Conservation (phyloP, 2,797 vertebrate genomes). For the Gadopsis bispinosus region DNA sequence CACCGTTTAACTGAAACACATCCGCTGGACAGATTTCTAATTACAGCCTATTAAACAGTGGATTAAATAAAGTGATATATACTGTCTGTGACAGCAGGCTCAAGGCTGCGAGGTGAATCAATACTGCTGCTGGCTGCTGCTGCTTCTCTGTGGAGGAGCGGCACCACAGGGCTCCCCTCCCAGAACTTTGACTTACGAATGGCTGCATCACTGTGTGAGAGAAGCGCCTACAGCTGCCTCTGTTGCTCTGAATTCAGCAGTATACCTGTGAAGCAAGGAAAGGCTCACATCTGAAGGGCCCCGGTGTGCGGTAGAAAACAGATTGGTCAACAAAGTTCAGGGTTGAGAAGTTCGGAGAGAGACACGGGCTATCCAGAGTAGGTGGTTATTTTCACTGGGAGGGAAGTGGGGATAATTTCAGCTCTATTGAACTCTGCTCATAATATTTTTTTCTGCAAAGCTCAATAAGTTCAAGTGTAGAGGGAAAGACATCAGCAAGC, state of each 20-base stretch:
- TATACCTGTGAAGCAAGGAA: slow-evolving; percentile 40
- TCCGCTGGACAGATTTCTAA: slow-evolving; percentile 74
- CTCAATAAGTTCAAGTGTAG: slow-evolving; percentile 64
- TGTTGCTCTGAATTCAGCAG: slow-evolving; percentile 56
- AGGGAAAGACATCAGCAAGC: slow-evolving; percentile 56
- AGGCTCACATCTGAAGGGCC: slow-evolving; percentile 27
- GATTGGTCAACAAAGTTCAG: slow-evolving; percentile 30
- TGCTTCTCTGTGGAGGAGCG: slow-evolving; percentile 44
- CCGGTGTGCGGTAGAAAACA: slow-evolving; percentile 10
- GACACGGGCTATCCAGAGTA: background rate
- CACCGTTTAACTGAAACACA: slow-evolving; percentile 65
- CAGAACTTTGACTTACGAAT: slow-evolving; percentile 60
- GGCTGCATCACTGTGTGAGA: slow-evolving; percentile 60
- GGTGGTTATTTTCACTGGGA: slow-evolving; percentile 48
- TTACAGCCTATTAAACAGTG: slow-evolving; percentile 78
- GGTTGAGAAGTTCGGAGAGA: slow-evolving; percentile 30
- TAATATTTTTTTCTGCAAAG: slow-evolving; percentile 68
- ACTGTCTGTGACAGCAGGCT: slow-evolving; percentile 77
- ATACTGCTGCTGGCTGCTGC: slow-evolving; percentile 64
- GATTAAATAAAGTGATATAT: slow-evolving; percentile 82
- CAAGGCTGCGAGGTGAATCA: slow-evolving; percentile 73
- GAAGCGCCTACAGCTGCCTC: slow-evolving; percentile 60
- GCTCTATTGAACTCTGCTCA: slow-evolving; percentile 61
- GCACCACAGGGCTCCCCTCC: slow-evolving; percentile 55
- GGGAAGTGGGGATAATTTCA: slow-evolving; percentile 49